Conservation (phyloP, 2,888 invertebrate genomes). For the Philopedon plagiatum region DNA sequence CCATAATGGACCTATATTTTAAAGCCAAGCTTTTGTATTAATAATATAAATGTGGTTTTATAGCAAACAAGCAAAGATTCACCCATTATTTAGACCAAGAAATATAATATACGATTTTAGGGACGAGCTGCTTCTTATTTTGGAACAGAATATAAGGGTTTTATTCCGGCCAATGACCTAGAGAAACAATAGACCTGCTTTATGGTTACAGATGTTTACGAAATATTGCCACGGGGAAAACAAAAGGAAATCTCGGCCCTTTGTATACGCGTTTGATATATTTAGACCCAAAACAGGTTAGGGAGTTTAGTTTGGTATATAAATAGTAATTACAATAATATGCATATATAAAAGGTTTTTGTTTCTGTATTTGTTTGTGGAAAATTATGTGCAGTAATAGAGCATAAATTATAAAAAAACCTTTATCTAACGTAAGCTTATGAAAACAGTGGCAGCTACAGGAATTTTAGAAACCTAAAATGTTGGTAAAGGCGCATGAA, state of each 20-base stretch:
- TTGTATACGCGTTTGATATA: conserved; percentile 30
- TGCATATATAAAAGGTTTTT: no score
- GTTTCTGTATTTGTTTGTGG: no score
- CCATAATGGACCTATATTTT: no score
- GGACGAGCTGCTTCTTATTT: conserved; percentile 38
- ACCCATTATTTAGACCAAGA: conserved; percentile 26
- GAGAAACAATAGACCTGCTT: conserved; percentile 43
- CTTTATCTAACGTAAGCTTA: no score
- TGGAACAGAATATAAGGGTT: conserved; percentile 39
- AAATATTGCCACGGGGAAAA: conserved; percentile 39
- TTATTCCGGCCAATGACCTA: conserved; percentile 48
- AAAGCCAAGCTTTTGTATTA: not conserved
- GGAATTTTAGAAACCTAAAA: no score
- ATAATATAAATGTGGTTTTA: not conserved
- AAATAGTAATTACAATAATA: not conserved
- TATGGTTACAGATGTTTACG: conserved; percentile 48
- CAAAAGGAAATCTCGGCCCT: conserved; percentile 27
- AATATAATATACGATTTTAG: conserved; percentile 42
- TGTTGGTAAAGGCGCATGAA: no score
- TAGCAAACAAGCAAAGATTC: not conserved
- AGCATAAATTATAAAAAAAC: no score
- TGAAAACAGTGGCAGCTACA: no score
- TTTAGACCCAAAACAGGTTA: conserved; percentile 21
- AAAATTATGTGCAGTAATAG: no score
- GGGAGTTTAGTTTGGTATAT: not conserved